Evolutionary conservation across 2,888 invertebrate species (phyloP), one percentile per base, ranked within the genome.

Genomic region (Drosophila kuntzei): DNA sequence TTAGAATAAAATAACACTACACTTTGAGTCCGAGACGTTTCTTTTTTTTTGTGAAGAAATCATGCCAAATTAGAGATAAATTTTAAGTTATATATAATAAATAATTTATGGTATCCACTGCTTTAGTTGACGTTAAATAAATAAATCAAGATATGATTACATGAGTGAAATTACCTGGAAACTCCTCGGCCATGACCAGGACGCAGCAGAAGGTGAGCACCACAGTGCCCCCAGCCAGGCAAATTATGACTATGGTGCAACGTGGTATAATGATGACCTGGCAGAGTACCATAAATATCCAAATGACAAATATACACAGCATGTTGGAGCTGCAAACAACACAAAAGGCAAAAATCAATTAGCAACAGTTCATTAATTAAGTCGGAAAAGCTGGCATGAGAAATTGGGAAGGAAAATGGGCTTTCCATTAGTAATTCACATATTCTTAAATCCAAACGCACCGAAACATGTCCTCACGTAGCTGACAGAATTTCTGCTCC

Each of bases 391-490:
- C 25, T 27, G 44, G 11, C 39, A 39, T 16, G 2, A 12, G 5
- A 39, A 12, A 18, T 9, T 2, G 12, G 18, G 22, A 22, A 22
- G 9, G 12, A n/a, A 12, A 11, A 12, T 18, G 18, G 18, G 18
- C 12, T 11, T 16, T 16, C 12, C 5, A 29, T 46, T 46, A 27
- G 27, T 5, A 27, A 27, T 44, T 49, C 32, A 36, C 20, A 27
- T 20, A 34, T 32, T n/a, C 4, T 5, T 32, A 0, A 14, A 9
- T 27, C 9, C 16, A 61, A 54, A 87, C 82, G 69, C 71, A 92
- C 92, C 97, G 97, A 93, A 98, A 98, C 95, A 98, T 98, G 85
- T 95, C 96, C 93, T 98, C 98, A 58, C 97, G 95, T 60, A 97
- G 93, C 90, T 96, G 95, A 71, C 96, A 96, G 92, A 98, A 98